These are phyloP conservation scores for Listrodromus nycthemerus DNA, from an alignment of 2,888 invertebrate species.

Conservation along the genomic window DNA sequence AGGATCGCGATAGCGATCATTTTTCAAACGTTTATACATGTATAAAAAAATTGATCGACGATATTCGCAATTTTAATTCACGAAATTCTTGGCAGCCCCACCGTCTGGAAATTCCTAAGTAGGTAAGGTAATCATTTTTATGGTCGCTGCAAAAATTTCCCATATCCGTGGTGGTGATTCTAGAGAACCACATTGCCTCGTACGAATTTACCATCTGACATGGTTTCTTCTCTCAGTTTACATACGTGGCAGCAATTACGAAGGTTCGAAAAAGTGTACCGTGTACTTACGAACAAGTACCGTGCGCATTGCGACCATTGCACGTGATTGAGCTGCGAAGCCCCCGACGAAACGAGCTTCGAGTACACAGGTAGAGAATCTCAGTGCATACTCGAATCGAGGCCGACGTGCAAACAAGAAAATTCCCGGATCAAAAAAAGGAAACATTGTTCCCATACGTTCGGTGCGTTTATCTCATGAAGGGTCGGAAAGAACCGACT, in stretches of 20 bases:
- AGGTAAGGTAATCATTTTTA: too few relatives aligned
- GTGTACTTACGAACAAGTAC: constrained; percentile 52
- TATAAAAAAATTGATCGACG: too few relatives aligned
- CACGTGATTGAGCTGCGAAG: constrained; percentile 21
- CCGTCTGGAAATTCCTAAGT: too few relatives aligned
- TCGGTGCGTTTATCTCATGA: constrained; percentile 51
- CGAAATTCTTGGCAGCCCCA: too few relatives aligned
- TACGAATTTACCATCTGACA: too few relatives aligned
- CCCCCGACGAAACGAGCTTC: neutral
- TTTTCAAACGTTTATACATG: neutral
- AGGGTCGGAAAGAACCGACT: constrained; percentile 15
- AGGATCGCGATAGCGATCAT: too few relatives aligned
- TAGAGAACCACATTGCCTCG: too few relatives aligned
- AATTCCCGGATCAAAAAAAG: constrained; percentile 20
- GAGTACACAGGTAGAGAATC: constrained; percentile 7
- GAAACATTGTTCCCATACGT: constrained; percentile 28
- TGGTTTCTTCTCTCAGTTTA: neutral
- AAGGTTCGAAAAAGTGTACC: constrained; percentile 23
- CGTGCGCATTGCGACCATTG: constrained; percentile 26
- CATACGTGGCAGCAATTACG: constrained; percentile 47
- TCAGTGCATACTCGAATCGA: constrained; percentile 10
- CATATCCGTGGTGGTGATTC: too few relatives aligned
- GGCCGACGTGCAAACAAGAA: constrained; percentile 54
- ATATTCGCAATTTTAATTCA: too few relatives aligned
- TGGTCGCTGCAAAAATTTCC: too few relatives aligned